A percentile compares a stretch with the other conserved stretches of the same genome.
phyloP scores from a whole-genome alignment of 2,797 vertebrate genomes.

The Xenops minutus region DNA sequence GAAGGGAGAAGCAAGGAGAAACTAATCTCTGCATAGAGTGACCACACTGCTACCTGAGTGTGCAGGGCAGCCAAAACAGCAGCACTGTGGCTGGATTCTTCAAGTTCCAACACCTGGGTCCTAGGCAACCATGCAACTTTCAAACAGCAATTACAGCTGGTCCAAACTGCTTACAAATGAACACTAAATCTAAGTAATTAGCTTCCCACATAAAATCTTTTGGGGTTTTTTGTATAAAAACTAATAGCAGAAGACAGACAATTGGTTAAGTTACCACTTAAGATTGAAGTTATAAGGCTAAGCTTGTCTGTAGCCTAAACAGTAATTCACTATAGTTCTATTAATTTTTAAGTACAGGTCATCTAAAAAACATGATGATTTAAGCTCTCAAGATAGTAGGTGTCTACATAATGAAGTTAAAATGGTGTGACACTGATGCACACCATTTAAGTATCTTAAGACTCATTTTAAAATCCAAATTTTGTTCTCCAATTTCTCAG shows the following conservation, averaged over 20 bases:
- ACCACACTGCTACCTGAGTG: not conserved
- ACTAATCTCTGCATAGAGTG: not conserved
- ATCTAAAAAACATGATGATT: not conserved
- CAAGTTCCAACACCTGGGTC: not conserved
- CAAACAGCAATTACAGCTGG: not conserved
- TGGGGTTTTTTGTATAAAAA: not conserved
- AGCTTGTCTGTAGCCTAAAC: not conserved
- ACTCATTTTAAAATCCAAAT: not conserved
- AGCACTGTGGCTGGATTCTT: not conserved
- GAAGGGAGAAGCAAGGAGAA: not conserved
- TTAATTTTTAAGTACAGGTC: not conserved
- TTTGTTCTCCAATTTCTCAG: not conserved
- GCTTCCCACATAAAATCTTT: not conserved
- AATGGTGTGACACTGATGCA: not conserved
- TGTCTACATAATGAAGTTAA: not conserved
- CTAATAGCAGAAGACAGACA: not conserved
- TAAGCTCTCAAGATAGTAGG: not conserved
- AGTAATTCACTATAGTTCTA: not conserved
- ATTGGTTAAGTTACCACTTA: not conserved
- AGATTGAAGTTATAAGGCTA: not conserved
- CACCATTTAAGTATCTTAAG: not conserved
- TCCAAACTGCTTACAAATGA: not conserved
- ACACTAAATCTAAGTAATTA: not conserved
- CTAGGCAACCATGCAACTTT: not conserved
- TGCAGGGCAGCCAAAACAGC: not conserved